phyloP scores from a whole-genome alignment of 2,113 vertebrate genomes.

The Paradisaea rubra region DNA sequence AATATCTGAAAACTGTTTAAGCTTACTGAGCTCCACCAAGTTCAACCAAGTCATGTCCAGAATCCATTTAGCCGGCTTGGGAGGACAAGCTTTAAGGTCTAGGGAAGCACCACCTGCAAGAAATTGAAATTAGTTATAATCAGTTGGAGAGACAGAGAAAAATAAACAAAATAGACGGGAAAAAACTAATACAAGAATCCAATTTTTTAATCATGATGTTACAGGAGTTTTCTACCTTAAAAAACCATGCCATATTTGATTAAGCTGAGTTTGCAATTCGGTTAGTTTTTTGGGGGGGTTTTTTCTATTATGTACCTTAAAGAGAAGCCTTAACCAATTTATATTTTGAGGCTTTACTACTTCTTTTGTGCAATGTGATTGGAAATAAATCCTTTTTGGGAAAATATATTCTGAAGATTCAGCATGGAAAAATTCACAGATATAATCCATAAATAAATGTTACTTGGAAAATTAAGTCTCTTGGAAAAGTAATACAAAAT shows the following conservation, averaged over 20 bases:
- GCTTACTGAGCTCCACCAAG: conserved; percentile 91
- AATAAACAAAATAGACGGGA: neutral
- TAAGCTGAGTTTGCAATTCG: neutral
- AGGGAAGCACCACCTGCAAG: conserved; percentile 88
- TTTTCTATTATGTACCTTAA: neutral
- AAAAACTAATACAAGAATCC: neutral
- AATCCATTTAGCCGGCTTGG: conserved; percentile 93
- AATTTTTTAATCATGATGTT: neutral
- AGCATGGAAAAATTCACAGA: neutral
- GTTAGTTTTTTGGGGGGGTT: neutral
- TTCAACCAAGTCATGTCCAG: conserved; percentile 97
- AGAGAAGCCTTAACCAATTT: neutral
- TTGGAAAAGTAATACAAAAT: neutral
- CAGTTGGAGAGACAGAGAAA: neutral
- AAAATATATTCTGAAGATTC: neutral
- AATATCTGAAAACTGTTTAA: conserved; percentile 88
- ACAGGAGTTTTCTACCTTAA: neutral
- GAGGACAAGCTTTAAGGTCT: conserved; percentile 89
- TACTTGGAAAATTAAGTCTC: neutral
- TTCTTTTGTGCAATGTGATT: neutral
- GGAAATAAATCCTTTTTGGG: neutral
- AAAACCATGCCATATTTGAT: neutral
- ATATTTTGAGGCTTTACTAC: neutral
- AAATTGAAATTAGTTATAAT: neutral
- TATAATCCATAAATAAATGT: neutral